phyloP scores from a whole-genome alignment of 1,140 invertebrate genomes.

The Halyomorpha halys region DNA sequence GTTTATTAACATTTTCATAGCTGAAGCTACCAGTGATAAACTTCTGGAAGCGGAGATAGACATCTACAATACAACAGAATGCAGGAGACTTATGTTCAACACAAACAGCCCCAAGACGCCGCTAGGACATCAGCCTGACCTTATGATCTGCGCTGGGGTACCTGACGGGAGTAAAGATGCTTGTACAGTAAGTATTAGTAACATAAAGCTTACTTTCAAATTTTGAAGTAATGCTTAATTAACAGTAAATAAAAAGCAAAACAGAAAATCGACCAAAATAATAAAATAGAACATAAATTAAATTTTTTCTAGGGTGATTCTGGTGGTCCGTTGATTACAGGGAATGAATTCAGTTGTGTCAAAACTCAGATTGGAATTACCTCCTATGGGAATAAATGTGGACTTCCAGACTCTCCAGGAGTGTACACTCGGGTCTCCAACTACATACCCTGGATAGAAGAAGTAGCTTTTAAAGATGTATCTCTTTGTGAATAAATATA shows the following conservation, averaged over 20 bases:
- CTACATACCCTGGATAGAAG: constrained; percentile 47
- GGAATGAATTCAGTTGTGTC: constrained; percentile 36
- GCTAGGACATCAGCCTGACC: constrained; percentile 30
- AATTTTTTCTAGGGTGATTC: constrained; percentile 39
- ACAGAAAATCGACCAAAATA: too few relatives aligned
- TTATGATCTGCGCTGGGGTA: constrained; percentile 60
- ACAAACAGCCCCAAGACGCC: constrained; percentile 1
- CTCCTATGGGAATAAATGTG: constrained; percentile 41
- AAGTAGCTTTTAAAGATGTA: constrained; percentile 34
- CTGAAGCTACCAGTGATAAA: constrained; percentile 11
- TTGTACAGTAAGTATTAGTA: background rate
- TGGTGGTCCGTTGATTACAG: constrained; percentile 39
- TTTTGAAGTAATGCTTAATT: too few relatives aligned
- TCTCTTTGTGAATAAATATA: too few relatives aligned
- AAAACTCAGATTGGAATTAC: constrained; percentile 43
- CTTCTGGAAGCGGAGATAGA: constrained; percentile 20
- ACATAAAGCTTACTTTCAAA: too few relatives aligned
- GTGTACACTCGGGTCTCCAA: constrained; percentile 46
- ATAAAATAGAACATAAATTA: background rate
- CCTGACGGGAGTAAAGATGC: constrained; percentile 59
- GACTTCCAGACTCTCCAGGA: constrained; percentile 37
- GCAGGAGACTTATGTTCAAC: constrained; percentile 1
- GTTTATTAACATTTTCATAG: background rate
- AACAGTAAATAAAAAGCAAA: too few relatives aligned
- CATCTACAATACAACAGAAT: constrained; percentile 10